phyloP scores from a whole-genome alignment of 1,140 invertebrate species.

The Zaprionus kolodkinae region DNA sequence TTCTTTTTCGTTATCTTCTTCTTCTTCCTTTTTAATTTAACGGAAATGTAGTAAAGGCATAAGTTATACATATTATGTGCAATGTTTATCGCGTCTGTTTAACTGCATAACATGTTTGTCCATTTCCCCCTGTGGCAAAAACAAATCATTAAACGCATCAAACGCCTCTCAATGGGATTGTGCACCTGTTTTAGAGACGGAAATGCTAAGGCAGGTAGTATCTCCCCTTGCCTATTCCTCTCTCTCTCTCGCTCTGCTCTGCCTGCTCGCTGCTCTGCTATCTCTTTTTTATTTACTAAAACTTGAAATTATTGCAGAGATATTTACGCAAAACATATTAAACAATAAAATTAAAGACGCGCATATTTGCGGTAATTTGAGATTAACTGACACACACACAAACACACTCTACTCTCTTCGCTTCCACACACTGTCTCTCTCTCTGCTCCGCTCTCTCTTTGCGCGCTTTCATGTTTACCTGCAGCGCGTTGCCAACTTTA shows the following conservation, averaged over 20 bases:
- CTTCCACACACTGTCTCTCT: too few relatives aligned
- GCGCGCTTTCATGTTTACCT: constrained; percentile 14
- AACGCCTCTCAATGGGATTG: constrained; percentile 43
- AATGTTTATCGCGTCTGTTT: constrained; percentile 17
- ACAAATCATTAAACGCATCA: constrained; percentile 68
- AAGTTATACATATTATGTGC: constrained; percentile 13
- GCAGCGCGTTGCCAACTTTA: constrained; percentile 61
- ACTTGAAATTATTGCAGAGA: constrained; percentile 61
- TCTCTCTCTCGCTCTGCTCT: background rate
- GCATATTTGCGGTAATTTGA: constrained; percentile 80
- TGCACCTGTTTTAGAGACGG: constrained; percentile 34
- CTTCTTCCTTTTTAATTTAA: background rate
- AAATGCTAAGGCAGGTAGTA: background rate
- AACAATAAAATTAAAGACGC: constrained; percentile 22
- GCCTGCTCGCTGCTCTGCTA: background rate
- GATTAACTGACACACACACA: constrained; percentile 56
- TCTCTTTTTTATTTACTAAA: background rate
- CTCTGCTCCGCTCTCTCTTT: background rate
- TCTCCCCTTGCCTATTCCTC: background rate
- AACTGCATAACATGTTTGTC: background rate
- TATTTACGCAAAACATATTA: constrained; percentile 54
- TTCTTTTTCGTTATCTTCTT: background rate
- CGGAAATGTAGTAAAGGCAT: constrained; percentile 9
- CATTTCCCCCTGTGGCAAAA: background rate
- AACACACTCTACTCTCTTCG: too few relatives aligned